Evolutionary conservation across 1,140 invertebrate species (phyloP).

Genomic region (Cephus cinctus): DNA sequence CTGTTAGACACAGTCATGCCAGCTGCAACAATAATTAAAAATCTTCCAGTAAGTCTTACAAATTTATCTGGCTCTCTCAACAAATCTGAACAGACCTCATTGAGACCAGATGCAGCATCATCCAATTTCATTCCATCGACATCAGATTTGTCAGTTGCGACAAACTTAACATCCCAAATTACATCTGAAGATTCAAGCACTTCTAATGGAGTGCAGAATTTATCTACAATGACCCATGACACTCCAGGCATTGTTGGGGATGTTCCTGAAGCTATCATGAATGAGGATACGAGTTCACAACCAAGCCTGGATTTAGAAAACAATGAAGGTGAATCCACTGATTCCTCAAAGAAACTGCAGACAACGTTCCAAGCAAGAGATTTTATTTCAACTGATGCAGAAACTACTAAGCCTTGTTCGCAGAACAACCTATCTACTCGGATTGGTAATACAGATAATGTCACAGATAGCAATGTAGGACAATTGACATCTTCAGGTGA

Average conservation of each 20-base stretch:
- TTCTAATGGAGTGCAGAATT: background rate
- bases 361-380: conserved; percentile 52
- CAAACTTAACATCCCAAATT: conserved; percentile 21
- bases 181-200: conserved; percentile 24
- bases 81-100: conserved; percentile 13
- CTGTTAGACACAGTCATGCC: conserved; percentile 23
- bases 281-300: conserved; percentile 52
- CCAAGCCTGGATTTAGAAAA: conserved; percentile 46
- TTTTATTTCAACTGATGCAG: conserved; percentile 23
- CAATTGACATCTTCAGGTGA: no score
- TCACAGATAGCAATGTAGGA: no score
- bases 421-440: background rate
- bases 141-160: conserved; percentile 28
- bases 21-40: conserved; percentile 15
- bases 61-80: no score
- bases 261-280: conserved; percentile 49
- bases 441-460: no score
- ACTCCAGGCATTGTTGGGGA: conserved; percentile 28
- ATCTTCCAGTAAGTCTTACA: conserved; percentile 10
- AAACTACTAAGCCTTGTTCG: background rate
- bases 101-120: conserved; percentile 18
- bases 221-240: conserved; percentile 1
- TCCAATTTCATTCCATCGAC: conserved; percentile 31
- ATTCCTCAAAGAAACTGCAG: conserved; percentile 40
- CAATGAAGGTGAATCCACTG: conserved; percentile 33